Conservation (phyloP, 2,113 vertebrate genomes). For the Catharus minimus region DNA sequence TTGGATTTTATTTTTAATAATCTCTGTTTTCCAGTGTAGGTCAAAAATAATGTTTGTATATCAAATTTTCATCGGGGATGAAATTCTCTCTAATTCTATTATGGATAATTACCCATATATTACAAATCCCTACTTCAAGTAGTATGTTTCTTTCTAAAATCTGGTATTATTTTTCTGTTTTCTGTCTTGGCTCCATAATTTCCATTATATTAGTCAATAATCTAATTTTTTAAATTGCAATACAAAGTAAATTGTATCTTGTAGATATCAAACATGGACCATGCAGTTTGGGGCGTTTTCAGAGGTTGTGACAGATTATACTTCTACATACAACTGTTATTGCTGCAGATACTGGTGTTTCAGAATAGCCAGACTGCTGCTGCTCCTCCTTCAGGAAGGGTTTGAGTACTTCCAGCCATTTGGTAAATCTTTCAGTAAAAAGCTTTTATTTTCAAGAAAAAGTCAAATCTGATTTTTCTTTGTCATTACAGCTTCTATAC, state of each 20-base stretch:
- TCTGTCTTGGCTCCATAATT: not conserved
- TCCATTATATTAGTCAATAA: not conserved
- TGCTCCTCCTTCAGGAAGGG: not conserved
- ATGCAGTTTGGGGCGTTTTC: not conserved
- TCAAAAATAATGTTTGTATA: not conserved
- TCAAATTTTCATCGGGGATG: not conserved
- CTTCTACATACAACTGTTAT: not conserved
- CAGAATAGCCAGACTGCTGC: not conserved
- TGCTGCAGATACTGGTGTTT: not conserved
- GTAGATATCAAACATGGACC: not conserved
- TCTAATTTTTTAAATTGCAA: not conserved
- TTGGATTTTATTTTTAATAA: not conserved
- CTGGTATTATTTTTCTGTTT: not conserved
- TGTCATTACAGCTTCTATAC: not conserved
- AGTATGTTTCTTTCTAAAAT: not conserved
- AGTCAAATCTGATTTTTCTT: not conserved
- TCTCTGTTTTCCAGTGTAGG: not conserved
- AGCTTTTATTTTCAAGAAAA: not conserved
- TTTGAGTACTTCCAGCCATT: not conserved
- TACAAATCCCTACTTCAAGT: not conserved
- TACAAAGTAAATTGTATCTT: not conserved
- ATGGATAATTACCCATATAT: not conserved
- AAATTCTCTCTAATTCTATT: not conserved
- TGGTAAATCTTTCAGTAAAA: not conserved
- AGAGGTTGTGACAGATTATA: not conserved